Evolutionary conservation across 2,797 vertebrate genomes (phyloP).

Genomic region (Euphonia xanthogaster): DNA sequence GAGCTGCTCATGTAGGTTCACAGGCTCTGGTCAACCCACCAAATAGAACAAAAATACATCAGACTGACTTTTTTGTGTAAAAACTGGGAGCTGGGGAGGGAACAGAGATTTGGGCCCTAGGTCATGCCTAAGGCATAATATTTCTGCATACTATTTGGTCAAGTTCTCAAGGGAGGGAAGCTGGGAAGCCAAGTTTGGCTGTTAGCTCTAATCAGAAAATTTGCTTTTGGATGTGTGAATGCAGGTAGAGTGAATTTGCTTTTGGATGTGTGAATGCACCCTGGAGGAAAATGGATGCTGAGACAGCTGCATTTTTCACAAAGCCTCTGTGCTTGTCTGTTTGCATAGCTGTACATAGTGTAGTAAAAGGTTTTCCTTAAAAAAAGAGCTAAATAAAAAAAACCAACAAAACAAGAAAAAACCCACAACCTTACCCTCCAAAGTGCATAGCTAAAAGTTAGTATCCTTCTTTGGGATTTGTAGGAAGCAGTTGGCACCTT

Average conservation of each 20-base stretch:
- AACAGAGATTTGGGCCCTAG: background rate
- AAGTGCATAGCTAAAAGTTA: background rate
- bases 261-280: background rate
- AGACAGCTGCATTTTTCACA: background rate
- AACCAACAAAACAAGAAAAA: background rate
- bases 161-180: background rate
- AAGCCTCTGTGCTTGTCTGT: background rate
- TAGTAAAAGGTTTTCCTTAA: background rate
- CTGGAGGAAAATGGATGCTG: background rate
- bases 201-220: background rate
- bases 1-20: background rate
- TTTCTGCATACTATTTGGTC: background rate
- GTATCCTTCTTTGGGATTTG: background rate
- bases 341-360: background rate
- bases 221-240: background rate
- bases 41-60: background rate
- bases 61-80: background rate
- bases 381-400: background rate
- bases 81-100: background rate
- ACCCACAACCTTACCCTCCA: accelerated
- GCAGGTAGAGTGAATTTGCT: background rate
- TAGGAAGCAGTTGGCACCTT: background rate
- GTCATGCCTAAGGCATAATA: background rate
- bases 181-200: background rate
- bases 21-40: background rate